These are phyloP conservation scores for Agrotis clavis DNA, from an alignment of 2,888 invertebrate species.

Conservation along the genomic window DNA sequence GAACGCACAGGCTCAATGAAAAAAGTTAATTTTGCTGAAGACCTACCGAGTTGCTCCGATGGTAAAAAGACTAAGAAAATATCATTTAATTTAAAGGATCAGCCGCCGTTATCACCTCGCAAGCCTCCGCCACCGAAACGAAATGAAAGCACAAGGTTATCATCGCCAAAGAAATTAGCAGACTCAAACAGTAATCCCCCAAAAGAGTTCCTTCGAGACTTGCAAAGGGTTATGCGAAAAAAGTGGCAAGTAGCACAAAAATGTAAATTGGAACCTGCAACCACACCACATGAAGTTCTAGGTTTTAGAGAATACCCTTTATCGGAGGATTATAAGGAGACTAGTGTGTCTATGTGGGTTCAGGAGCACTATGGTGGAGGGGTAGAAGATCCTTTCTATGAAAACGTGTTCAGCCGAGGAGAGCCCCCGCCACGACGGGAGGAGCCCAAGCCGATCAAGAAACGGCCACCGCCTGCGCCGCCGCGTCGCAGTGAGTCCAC, in stretches of 20 bases:
- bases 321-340: conserved; percentile 94
- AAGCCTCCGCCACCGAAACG: conserved; percentile 95
- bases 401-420: conserved; percentile 92
- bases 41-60: conserved; percentile 85
- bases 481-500: conserved; percentile 95
- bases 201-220: conserved; percentile 96
- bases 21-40: conserved; percentile 92
- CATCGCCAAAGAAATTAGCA: conserved; percentile 94
- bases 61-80: conserved; percentile 92
- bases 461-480: conserved; percentile 97
- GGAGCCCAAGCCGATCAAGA: conserved; percentile 89
- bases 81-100: conserved; percentile 91
- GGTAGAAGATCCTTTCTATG: conserved; percentile 93
- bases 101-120: conserved; percentile 91
- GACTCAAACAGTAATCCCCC: conserved; percentile 94
- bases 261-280: conserved; percentile 96
- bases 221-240: conserved; percentile 97
- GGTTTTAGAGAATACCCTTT: conserved; percentile 96
- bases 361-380: conserved; percentile 95
- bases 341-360: conserved; percentile 97
- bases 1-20: conserved; percentile 88
- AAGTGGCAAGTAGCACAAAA: conserved; percentile 98
- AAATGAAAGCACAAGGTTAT: conserved; percentile 93
- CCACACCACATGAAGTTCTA: conserved; percentile 97
- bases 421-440: conserved; percentile 78